Percentiles rank a stretch among this genome's conserved stretches.
Evolutionary conservation across 30 jellyfish, hydroid and myxozoan species (phyloP).

Genomic region (Rhopilema esculentum): DNA sequence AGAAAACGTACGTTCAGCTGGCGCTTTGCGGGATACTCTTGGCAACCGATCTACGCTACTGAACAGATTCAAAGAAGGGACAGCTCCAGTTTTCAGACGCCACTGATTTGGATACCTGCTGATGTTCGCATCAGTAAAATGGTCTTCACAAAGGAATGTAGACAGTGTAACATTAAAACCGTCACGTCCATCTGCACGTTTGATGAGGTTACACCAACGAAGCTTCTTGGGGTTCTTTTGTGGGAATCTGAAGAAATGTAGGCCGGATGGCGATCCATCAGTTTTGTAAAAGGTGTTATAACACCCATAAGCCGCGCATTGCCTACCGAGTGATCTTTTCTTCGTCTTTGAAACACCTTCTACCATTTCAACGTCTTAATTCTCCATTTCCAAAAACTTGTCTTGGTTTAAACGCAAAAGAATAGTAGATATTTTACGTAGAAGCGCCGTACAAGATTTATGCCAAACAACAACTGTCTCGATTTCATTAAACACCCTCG

Average conservation of each 20-base stretch:
- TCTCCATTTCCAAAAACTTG: neutral
- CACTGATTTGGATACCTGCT: constrained; percentile 3
- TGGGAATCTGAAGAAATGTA: constrained; percentile 58
- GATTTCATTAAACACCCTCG: neutral
- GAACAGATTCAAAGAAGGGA: constrained; percentile 35
- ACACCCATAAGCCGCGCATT: too few relatives aligned
- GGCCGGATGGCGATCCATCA: constrained; percentile 52
- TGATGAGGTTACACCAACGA: constrained; percentile 27
- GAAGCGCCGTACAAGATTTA: neutral
- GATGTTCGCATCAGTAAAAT: constrained; percentile 2
- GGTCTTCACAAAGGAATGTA: constrained; percentile 6
- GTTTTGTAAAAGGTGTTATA: too few relatives aligned
- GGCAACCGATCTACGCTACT: constrained; percentile 7
- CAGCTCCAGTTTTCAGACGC: constrained; percentile 36
- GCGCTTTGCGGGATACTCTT: constrained; percentile 29
- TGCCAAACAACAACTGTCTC: neutral
- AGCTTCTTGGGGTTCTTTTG: constrained; percentile 52
- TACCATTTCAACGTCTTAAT: constrained; percentile 1
- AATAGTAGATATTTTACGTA: neutral
- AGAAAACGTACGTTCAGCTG: constrained; percentile 10
- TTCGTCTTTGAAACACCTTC: constrained; percentile 12
- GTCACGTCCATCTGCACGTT: constrained; percentile 7
- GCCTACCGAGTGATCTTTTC: constrained; percentile 53
- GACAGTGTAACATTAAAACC: constrained; percentile 3
- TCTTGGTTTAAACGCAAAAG: neutral